Evolutionary conservation across 2,797 vertebrate species (phyloP), one percentile per base, ranked within the genome.

Genomic region (Sebastes aleutianus): DNA sequence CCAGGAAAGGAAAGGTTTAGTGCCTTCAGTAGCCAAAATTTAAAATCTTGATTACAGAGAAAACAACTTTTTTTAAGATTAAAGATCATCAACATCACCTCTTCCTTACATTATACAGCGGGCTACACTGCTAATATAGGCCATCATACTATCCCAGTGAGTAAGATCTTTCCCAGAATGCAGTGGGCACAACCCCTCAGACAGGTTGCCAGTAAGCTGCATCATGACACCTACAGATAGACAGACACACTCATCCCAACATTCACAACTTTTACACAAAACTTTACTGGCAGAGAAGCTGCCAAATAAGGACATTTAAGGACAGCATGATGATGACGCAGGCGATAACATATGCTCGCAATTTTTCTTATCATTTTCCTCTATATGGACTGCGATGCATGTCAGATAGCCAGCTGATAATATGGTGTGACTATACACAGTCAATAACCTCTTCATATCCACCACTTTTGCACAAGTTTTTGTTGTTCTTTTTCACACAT

Each of bases 201-300:
- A 73, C 61, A 74, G 32, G 47, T 43, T 83, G 56, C 47, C 53
- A 50, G 54, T 74, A 69, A 80, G n/a, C 39, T 66, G 43, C 75
- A 59, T 70, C 73, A 58, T 65, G n/a, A 78, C 66, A 74, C 43
- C 58, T 68, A 65, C 59, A 76, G 26, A 66, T 16, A 62, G 64
- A 78, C 39, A 56, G 18, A 79, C 74, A 78, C 58, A 72, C 74
- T 74, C 22, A 36, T 27, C 47, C 3, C 29, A 18, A 59, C 32
- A 54, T 59, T 32, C 22, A 54, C 53, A 74, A 61, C 58, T 57
- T 36, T 43, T 34, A 73, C 29, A 16, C 18, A 20, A 74, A 43
- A 10, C 10, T 43, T 71, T 3, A 6, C 27, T 26, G n/a, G 34
- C 57, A 36, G 36, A 74, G 32, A 72, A n/a, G 11, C 36, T 50